Conservation (phyloP, 2,797 vertebrate genomes). For the Sebastes jordani region DNA sequence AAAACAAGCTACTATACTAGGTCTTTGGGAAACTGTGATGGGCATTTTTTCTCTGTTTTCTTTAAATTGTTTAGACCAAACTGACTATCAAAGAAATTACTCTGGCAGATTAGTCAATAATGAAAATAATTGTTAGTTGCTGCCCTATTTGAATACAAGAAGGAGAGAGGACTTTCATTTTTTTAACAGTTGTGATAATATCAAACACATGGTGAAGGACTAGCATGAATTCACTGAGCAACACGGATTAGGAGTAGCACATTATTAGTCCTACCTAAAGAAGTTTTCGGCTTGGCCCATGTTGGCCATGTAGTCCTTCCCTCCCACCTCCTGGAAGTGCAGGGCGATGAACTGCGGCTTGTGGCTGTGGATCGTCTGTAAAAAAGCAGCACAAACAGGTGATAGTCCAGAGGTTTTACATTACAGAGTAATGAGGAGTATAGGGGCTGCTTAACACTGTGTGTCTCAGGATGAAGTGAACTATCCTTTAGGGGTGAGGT, state of each 20-base stretch:
- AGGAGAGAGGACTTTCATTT: background rate
- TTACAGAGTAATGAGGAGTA: background rate
- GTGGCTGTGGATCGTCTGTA: conserved; percentile 78
- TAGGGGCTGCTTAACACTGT: background rate
- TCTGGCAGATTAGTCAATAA: background rate
- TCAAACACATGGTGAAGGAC: background rate
- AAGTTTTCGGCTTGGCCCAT: conserved; percentile 83
- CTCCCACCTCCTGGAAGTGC: conserved; percentile 89
- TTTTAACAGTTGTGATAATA: background rate
- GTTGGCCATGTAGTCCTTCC: conserved; percentile 84
- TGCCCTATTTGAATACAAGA: background rate
- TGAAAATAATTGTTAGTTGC: background rate
- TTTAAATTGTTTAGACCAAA: background rate
- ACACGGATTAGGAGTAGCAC: background rate
- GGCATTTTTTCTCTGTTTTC: background rate
- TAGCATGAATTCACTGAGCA: background rate
- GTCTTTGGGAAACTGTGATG: no score
- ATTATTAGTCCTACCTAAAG: conserved; percentile 72
- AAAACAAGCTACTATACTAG: background rate
- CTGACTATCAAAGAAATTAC: background rate
- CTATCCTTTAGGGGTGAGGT: background rate
- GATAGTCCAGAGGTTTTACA: conserved; percentile 1
- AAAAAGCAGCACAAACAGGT: conserved; percentile 7
- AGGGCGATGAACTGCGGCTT: conserved; percentile 83
- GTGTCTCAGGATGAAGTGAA: conserved; percentile 10